Evolutionary conservation across 2,113 vertebrate species (phyloP).

Genomic region (Lota lota): DNA sequence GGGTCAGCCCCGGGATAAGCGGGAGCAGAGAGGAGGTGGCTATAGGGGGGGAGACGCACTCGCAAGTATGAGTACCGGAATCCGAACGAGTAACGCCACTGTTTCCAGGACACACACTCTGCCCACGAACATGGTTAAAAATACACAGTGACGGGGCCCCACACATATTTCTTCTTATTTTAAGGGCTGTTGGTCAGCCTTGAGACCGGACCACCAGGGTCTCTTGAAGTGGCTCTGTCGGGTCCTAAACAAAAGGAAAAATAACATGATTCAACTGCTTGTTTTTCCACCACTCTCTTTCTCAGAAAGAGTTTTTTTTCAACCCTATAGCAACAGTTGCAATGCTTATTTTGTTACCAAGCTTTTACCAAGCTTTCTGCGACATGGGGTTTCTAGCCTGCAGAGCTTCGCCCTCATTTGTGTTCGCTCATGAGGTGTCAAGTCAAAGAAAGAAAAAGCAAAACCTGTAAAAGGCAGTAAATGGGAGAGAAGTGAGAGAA

Average conservation of each 20-base stretch:
- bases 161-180: constrained; percentile 25
- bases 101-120: constrained; percentile 16
- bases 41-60: background rate
- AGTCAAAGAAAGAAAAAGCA: no score
- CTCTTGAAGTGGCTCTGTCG: background rate
- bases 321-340: no score
- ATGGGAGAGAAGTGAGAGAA: no score
- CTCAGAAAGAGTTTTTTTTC: no score
- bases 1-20: no score
- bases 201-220: background rate
- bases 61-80: constrained; percentile 32
- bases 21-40: background rate
- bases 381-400: no score
- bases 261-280: background rate
- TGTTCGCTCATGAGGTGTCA: no score
- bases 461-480: no score
- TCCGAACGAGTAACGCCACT: constrained; percentile 16
- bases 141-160: constrained; percentile 25
- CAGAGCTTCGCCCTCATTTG: no score
- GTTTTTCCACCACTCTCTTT: background rate
- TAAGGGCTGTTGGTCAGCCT: constrained; percentile 18
- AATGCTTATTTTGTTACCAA: no score
- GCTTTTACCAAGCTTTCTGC: no score
- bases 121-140: constrained; percentile 2
- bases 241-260: background rate